Percentiles rank a stretch among this genome's conserved stretches.
These are phyloP conservation scores for human DNA, from an alignment of 2,113 vertebrate species.

Conservation along the genomic window GRCh38 chr2:237400001-237400500, in stretches of 20 bases:
- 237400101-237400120: not conserved
- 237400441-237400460: too few relatives aligned
- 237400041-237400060: not conserved
- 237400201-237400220: not conserved
- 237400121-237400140: not conserved
- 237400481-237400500: not conserved
- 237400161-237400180: not conserved
- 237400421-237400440: not conserved
- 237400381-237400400: not conserved
- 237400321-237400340: not conserved
- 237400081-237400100: not conserved
- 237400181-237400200: not conserved
- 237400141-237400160: not conserved
- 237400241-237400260: not conserved
- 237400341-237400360: not conserved
- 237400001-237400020: not conserved
- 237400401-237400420: too few relatives aligned
- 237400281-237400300: not conserved
- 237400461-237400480: not conserved
- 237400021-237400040: not conserved
- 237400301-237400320: not conserved
- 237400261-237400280: not conserved
- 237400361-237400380: not conserved
- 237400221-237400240: not conserved
- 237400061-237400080: too few relatives aligned